Evolutionary conservation across 1,140 invertebrate species (phyloP), one percentile per base, ranked within the genome.

Genomic region (Trialeurodes vaporariorum): DNA sequence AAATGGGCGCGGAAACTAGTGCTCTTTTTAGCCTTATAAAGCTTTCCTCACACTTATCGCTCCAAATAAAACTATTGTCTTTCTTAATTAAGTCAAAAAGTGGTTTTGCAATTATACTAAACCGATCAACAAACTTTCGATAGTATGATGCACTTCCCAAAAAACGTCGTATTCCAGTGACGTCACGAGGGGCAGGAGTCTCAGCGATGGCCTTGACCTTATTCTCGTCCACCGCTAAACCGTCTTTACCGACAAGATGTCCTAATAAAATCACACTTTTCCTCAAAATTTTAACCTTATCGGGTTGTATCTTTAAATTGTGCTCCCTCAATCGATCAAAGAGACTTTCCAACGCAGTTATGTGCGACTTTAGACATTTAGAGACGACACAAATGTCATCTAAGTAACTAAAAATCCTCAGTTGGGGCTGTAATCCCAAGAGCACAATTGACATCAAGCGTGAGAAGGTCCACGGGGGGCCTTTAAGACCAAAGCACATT

Each of bases 401-500:
- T 22, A 72, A 24, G 64, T 72, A 72, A 2, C 67, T 64, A 11
- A 74, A 69, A 27, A 68, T 72, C n/a, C 49, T 61, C 1, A 25
- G 63, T 13, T 69, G 64, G 13, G 66, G 69, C 12, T 49, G 5
- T 49, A 77, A 59, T 17, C 73, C 72, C 0, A 9, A 25, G 49
- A 81, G 71, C 1, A 78, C 72, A 11, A 64, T 72, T 60, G 81
- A 72, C 69, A 81, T 78, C 5, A 76, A 67, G 26, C 76, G 58
- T 67, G 81, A 78, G 69, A 82, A 81, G 21, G 78, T 79, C 0
- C 75, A 73, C 2, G 79, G 76, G 0, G 76, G 76, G 66, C 77
- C 78, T 64, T 75, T 75, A 0, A 80, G 67, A 1, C 79, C 79
- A 70, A 78, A 80, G 1, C 78, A 77, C 76, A 81, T 77, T 63